phyloP scores from a whole-genome alignment of 1,140 invertebrate species.

The Cepaea nemoralis region DNA sequence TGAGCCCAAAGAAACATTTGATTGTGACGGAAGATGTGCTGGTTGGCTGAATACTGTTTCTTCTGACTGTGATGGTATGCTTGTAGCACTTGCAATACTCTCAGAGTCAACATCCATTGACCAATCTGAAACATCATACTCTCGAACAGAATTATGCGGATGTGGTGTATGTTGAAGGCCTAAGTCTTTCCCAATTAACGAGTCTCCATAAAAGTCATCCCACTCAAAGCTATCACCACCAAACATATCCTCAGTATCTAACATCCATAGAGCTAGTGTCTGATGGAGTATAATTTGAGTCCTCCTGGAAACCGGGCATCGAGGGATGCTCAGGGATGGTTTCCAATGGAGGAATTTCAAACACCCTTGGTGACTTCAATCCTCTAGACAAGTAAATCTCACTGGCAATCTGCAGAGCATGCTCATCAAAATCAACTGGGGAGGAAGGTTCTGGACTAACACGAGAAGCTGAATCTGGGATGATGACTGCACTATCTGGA shows the following conservation, averaged over 20 bases:
- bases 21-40: background rate
- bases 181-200: slow-evolving; percentile 55
- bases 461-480: background rate
- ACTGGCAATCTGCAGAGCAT: slow-evolving; percentile 55
- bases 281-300: slow-evolving; percentile 44
- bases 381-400: slow-evolving; percentile 65
- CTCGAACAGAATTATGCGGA: background rate
- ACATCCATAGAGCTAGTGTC: slow-evolving; percentile 50
- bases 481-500: background rate
- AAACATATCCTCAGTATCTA: slow-evolving; percentile 56
- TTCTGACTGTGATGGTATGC: slow-evolving; percentile 30
- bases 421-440: slow-evolving; percentile 42
- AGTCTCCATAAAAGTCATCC: slow-evolving; percentile 65
- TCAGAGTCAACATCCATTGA: slow-evolving; percentile 55
- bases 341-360: slow-evolving; percentile 51
- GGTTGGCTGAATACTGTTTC: background rate
- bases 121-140: slow-evolving; percentile 60
- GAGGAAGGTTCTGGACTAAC: background rate
- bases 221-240: slow-evolving; percentile 61
- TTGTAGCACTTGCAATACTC: slow-evolving; percentile 37
- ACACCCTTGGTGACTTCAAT: slow-evolving; percentile 40
- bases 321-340: slow-evolving; percentile 63
- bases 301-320: slow-evolving; percentile 48
- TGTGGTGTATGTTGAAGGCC: slow-evolving; percentile 46
- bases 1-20: slow-evolving; percentile 38